Evolutionary conservation across 2,888 invertebrate species (phyloP).

Genomic region (Muscina levida): DNA sequence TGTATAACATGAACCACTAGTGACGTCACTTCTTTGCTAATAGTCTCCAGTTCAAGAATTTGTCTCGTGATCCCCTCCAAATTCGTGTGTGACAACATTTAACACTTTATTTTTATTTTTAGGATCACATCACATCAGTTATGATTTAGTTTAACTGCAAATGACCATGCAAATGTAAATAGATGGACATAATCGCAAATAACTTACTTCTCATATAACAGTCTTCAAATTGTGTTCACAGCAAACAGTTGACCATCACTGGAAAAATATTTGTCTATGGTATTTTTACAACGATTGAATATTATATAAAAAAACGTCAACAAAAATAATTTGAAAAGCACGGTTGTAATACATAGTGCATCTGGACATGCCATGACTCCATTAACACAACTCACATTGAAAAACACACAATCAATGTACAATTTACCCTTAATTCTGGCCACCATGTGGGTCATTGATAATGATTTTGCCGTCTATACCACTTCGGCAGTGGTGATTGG

Average conservation of each 20-base stretch:
- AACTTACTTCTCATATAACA: not conserved
- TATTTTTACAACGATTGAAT: too few relatives aligned
- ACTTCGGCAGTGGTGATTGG: constrained; percentile 69
- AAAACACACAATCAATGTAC: constrained; percentile 43
- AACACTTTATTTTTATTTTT: not conserved
- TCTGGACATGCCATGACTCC: constrained; percentile 33
- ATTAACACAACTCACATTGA: constrained; percentile 45
- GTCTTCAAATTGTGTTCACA: not conserved
- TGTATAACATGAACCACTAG: too few relatives aligned
- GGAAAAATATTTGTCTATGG: too few relatives aligned
- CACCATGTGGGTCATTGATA: constrained; percentile 74
- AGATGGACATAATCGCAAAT: not conserved
- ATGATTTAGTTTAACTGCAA: not conserved
- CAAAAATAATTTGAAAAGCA: too few relatives aligned
- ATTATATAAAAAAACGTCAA: too few relatives aligned
- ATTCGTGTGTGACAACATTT: not conserved
- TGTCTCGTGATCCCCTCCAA: not conserved
- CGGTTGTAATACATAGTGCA: not conserved
- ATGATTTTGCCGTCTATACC: constrained; percentile 69
- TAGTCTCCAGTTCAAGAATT: too few relatives aligned
- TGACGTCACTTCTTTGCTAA: too few relatives aligned
- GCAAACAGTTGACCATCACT: not conserved
- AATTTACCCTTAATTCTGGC: constrained; percentile 75
- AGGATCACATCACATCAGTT: too few relatives aligned
- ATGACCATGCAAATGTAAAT: not conserved